A percentile compares a stretch with the other conserved stretches of the same genome.
Evolutionary conservation across 2,888 invertebrate genomes (phyloP).

Genomic region (Caenorhabditis becei): DNA sequence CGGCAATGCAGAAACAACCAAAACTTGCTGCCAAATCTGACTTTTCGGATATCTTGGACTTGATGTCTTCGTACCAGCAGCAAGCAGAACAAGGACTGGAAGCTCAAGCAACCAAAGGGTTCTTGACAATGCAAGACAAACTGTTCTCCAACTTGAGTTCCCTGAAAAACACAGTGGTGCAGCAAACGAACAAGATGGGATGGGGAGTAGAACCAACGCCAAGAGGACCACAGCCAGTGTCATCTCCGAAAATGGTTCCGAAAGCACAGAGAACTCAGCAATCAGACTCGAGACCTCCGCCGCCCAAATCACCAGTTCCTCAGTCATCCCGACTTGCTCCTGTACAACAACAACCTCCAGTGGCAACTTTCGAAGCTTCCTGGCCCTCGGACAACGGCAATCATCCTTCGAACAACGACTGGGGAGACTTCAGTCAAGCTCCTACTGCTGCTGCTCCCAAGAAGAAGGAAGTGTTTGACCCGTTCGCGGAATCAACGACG

Average conservation of each 20-base stretch:
- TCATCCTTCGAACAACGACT: constrained; percentile 2
- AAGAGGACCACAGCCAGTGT: constrained; percentile 10
- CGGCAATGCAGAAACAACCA: constrained; percentile 56
- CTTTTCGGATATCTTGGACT: constrained; percentile 51
- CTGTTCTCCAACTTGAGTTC: constrained; percentile 49
- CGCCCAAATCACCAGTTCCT: background rate
- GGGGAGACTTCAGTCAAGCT: constrained; percentile 55
- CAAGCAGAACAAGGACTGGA: constrained; percentile 41
- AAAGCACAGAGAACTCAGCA: constrained; percentile 10
- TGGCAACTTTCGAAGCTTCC: constrained; percentile 30
- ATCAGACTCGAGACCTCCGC: constrained; percentile 8
- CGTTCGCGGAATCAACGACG: constrained; percentile 39
- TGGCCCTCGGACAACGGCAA: constrained; percentile 41
- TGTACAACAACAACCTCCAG: background rate
- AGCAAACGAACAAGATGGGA: constrained; percentile 56
- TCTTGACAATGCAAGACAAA: constrained; percentile 58
- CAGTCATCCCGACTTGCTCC: constrained; percentile 4
- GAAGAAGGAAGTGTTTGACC: constrained; percentile 51
- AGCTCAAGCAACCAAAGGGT: constrained; percentile 34
- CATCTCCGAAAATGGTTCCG: constrained; percentile 39
- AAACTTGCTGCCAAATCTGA: constrained; percentile 44
- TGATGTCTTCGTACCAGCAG: constrained; percentile 27
- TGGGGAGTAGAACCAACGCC: constrained; percentile 30
- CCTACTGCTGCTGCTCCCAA: constrained; percentile 4
- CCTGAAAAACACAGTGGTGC: constrained; percentile 55